These are phyloP conservation scores for Drosophila sproati DNA, from an alignment of 1,140 invertebrate genomes.

Conservation along the genomic window DNA sequence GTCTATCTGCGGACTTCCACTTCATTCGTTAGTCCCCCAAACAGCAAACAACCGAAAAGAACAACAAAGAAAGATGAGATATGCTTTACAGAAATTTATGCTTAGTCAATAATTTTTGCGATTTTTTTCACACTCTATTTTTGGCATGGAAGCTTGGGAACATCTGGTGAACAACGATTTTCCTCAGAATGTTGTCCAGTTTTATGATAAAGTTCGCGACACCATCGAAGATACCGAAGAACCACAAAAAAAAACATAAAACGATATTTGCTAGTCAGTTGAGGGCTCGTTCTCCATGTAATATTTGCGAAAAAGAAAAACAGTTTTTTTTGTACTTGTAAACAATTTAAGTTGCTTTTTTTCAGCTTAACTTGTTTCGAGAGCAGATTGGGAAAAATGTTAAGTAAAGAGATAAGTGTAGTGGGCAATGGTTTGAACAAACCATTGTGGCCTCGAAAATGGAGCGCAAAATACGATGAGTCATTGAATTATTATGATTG, in stretches of 20 bases:
- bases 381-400: conserved; percentile 3
- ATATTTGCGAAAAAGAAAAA: neutral
- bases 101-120: conserved; percentile 43
- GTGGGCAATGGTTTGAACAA: conserved; percentile 14
- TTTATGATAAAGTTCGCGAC: neutral
- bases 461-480: conserved; percentile 55
- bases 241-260: conserved; percentile 5
- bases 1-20: conserved; percentile 24
- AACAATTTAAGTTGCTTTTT: neutral
- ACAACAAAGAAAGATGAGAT: conserved; percentile 21
- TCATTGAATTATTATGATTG: conserved; percentile 83
- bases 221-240: neutral
- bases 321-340: neutral
- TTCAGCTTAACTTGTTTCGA: conserved; percentile 10
- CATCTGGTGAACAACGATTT: conserved; percentile 8
- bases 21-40: neutral
- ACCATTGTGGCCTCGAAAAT: conserved; percentile 22
- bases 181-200: neutral
- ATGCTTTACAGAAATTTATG: conserved; percentile 59
- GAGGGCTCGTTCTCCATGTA: neutral
- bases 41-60: conserved; percentile 14
- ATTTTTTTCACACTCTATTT: conserved; percentile 30
- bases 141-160: conserved; percentile 1
- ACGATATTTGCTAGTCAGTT: neutral
- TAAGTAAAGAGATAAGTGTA: neutral